Conservation (phyloP, 2,113 vertebrate genomes). For the Pelobates fuscus region DNA sequence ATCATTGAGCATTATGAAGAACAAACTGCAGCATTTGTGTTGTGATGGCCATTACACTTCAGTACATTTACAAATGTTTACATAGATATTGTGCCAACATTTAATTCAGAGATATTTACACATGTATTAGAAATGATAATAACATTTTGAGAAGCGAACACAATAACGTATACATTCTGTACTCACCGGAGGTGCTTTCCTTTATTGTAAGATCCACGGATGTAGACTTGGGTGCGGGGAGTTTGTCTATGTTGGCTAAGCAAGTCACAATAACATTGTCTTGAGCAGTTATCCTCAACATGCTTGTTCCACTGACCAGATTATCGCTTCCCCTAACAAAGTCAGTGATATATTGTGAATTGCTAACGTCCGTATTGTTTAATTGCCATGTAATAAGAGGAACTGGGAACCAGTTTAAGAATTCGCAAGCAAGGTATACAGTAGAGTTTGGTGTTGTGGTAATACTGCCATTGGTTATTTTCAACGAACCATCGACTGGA, state of each 20-base stretch:
- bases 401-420: constrained; percentile 74
- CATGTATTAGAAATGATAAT: too few relatives aligned
- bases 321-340: constrained; percentile 53
- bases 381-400: constrained; percentile 76
- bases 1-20: too few relatives aligned
- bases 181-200: constrained; percentile 63
- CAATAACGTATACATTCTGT: too few relatives aligned
- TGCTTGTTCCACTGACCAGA: constrained; percentile 67
- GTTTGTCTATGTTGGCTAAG: constrained; percentile 71
- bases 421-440: constrained; percentile 71
- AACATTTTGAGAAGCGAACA: too few relatives aligned
- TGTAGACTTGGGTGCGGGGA: constrained; percentile 63
- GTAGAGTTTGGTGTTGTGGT: constrained; percentile 65
- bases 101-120: too few relatives aligned
- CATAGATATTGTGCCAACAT: too few relatives aligned
- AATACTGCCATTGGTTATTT: constrained; percentile 62
- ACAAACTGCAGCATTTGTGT: too few relatives aligned
- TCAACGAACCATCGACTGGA: constrained; percentile 77
- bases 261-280: constrained; percentile 72
- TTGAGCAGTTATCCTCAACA: constrained; percentile 66
- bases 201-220: constrained; percentile 68
- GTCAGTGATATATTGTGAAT: constrained; percentile 64
- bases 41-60: too few relatives aligned
- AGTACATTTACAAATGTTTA: too few relatives aligned
- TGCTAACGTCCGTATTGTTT: constrained; percentile 60